A percentile compares a stretch with the other conserved stretches of the same genome.
phyloP scores from a whole-genome alignment of 2,113 vertebrate genomes.

The Myxocyprinus asiaticus region DNA sequence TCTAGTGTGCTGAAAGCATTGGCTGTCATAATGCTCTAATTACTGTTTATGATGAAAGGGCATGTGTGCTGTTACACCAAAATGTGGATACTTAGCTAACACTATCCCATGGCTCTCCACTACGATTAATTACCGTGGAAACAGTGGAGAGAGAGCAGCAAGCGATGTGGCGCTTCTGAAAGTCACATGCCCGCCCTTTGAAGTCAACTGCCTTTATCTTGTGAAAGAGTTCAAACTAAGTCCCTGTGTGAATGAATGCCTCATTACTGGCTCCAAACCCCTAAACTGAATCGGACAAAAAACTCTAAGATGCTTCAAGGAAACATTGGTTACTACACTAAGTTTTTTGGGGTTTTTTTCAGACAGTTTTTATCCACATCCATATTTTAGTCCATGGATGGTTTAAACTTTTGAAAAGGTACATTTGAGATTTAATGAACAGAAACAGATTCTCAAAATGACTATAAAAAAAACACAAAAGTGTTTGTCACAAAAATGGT shows the following conservation, averaged over 20 bases:
- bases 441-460: background rate
- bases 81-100: conserved; percentile 48
- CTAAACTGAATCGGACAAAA: background rate
- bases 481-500: too few species aligned
- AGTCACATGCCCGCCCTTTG: conserved; percentile 58
- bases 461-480: background rate
- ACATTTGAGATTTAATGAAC: background rate
- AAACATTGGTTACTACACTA: too few species aligned
- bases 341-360: too few species aligned
- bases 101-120: conserved; percentile 57
- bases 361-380: background rate
- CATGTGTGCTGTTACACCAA: background rate
- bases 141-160: conserved; percentile 52
- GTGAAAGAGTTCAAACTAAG: conserved; percentile 39
- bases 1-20: conserved; percentile 26
- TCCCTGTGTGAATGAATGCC: conserved; percentile 57
- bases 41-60: conserved; percentile 24
- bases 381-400: background rate
- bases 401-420: too few species aligned
- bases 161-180: conserved; percentile 44
- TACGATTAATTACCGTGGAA: conserved; percentile 65
- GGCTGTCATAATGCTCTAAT: conserved; percentile 16
- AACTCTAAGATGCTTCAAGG: too few species aligned
- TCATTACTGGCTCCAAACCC: conserved; percentile 49
- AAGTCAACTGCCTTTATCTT: conserved; percentile 55